These are phyloP conservation scores for Temnothorax ravouxi DNA, from an alignment of 2,888 invertebrate species.

Conservation along the genomic window DNA sequence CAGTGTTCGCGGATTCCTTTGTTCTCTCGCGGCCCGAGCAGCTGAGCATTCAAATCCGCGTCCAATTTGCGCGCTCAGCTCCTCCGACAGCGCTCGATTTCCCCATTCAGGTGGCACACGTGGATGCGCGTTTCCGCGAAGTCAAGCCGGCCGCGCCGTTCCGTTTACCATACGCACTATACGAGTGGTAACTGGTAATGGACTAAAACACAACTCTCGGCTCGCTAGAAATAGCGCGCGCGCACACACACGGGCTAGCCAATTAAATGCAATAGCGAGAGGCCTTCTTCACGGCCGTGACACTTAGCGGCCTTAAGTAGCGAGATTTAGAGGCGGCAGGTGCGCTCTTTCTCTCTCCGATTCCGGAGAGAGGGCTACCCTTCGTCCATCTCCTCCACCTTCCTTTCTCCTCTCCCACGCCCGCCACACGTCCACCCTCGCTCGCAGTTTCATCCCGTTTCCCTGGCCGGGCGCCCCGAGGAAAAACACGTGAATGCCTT, in stretches of 20 bases:
- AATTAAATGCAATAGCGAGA: slow-evolving; percentile 83
- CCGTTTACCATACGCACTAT: slow-evolving; percentile 46
- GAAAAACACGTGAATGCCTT: slow-evolving; percentile 75
- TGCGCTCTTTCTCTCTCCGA: slow-evolving; percentile 73
- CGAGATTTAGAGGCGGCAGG: slow-evolving; percentile 85
- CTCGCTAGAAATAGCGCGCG: slow-evolving; percentile 80
- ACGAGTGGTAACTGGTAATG: slow-evolving; percentile 75
- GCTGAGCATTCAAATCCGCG: slow-evolving; percentile 2
- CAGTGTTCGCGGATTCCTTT: background rate
- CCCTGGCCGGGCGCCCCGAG: slow-evolving; percentile 52
- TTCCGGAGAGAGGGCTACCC: slow-evolving; percentile 39
- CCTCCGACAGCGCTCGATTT: slow-evolving; percentile 18
- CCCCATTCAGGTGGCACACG: slow-evolving; percentile 36
- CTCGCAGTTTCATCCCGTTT: slow-evolving; percentile 55
- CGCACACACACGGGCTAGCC: slow-evolving; percentile 80
- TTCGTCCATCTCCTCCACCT: slow-evolving; percentile 58
- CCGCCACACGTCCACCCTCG: slow-evolving; percentile 9
- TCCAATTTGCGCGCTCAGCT: slow-evolving; percentile 6
- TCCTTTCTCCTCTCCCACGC: slow-evolving; percentile 16
- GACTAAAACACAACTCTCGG: slow-evolving; percentile 80
- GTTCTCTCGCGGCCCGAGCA: background rate
- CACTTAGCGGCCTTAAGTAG: slow-evolving; percentile 82
- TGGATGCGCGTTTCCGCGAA: slow-evolving; percentile 40
- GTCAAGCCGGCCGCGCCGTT: background rate
- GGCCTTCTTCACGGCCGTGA: slow-evolving; percentile 74